Percentiles rank a stretch among this genome's conserved stretches.
These are phyloP conservation scores for Muscicapa comitata DNA, from an alignment of 2,797 vertebrate species.

Conservation along the genomic window DNA sequence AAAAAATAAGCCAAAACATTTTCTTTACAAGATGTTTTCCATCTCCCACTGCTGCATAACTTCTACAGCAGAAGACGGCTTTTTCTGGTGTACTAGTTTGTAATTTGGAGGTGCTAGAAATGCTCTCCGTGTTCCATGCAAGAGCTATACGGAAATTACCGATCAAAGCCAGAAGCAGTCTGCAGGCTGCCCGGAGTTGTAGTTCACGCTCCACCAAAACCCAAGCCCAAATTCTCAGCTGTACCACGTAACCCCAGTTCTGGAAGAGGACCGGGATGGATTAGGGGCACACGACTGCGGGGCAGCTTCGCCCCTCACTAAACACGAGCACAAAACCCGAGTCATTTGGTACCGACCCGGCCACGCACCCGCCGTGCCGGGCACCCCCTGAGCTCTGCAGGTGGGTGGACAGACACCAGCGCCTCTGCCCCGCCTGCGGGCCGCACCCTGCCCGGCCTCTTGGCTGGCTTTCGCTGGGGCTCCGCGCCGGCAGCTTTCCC, in stretches of 20 bases:
- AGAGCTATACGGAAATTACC: background rate
- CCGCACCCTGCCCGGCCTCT: fast-evolving
- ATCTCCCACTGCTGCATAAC: background rate
- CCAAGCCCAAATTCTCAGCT: background rate
- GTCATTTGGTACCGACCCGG: too few relatives aligned
- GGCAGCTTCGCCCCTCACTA: background rate
- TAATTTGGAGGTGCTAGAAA: background rate
- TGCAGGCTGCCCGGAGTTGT: background rate
- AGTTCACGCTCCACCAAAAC: background rate
- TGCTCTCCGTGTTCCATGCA: background rate
- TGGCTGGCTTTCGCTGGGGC: fast-evolving
- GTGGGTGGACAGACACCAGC: fast-evolving
- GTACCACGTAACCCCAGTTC: too few relatives aligned
- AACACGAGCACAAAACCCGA: background rate
- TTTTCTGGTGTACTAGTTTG: background rate
- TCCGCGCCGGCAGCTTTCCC: fast-evolving
- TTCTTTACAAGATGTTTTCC: background rate
- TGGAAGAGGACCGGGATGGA: too few relatives aligned
- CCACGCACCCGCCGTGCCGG: too few relatives aligned
- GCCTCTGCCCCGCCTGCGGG: fast-evolving
- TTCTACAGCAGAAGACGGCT: background rate
- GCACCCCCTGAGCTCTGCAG: background rate
- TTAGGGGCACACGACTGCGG: fast-evolving
- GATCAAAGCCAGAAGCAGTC: background rate
- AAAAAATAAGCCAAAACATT: background rate